phyloP scores from a whole-genome alignment of 1,140 invertebrate species.

The Drosophila aff. region DNA sequence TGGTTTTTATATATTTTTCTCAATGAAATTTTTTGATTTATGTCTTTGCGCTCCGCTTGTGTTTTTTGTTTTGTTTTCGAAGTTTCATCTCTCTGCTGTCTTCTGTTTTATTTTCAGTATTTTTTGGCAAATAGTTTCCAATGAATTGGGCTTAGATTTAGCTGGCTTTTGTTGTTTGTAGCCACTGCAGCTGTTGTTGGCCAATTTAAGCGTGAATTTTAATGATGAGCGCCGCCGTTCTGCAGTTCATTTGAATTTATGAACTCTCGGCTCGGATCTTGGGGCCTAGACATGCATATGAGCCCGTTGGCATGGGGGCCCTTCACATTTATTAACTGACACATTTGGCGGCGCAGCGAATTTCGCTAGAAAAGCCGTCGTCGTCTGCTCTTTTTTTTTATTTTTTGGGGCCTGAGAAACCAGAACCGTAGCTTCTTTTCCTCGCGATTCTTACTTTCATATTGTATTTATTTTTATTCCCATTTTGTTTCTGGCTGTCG shows the following conservation, averaged over 20 bases:
- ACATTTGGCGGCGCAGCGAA: conserved; percentile 69
- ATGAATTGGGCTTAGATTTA: conserved; percentile 79
- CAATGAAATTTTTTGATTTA: conserved; percentile 84
- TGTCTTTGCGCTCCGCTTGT: conserved; percentile 62
- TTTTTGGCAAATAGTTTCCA: conserved; percentile 82
- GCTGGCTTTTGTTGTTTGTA: conserved; percentile 2
- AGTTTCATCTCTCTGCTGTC: conserved; percentile 13
- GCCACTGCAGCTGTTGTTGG: conserved; percentile 44
- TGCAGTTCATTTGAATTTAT: conserved; percentile 81
- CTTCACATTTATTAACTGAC: conserved; percentile 71
- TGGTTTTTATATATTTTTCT: conserved; percentile 73
- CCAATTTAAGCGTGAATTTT: conserved; percentile 82
- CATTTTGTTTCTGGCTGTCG: conserved; percentile 25
- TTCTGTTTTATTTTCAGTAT: conserved; percentile 30
- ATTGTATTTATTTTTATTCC: background rate
- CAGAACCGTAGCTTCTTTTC: conserved; percentile 5
- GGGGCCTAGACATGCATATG: conserved; percentile 64
- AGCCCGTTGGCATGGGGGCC: conserved; percentile 1
- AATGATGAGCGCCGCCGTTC: conserved; percentile 77
- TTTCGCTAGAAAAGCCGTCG: conserved; percentile 69
- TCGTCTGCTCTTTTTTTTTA: background rate
- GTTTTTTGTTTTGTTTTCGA: conserved; percentile 16
- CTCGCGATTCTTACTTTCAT: background rate
- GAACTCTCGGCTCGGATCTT: conserved; percentile 8
- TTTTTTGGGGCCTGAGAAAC: conserved; percentile 54